These are phyloP conservation scores for Oostethus manadensis DNA, from an alignment of 2,113 vertebrate genomes.

Conservation along the genomic window DNA sequence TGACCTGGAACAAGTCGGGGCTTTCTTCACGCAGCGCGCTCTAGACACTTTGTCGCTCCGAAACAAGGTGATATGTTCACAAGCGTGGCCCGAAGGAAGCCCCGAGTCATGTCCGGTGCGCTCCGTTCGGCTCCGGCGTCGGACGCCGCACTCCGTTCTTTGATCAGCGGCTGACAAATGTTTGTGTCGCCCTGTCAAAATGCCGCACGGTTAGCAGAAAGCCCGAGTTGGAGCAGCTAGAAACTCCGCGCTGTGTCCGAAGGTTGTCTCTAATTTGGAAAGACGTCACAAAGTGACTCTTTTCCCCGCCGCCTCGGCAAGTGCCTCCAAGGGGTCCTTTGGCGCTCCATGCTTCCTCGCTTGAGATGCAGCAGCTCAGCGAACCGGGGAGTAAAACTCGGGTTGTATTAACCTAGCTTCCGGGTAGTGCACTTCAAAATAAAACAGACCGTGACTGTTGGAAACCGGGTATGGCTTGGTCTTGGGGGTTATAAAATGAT, in stretches of 20 bases:
- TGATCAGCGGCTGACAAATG: not conserved
- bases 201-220: conserved; percentile 20
- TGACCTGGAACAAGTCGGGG: conserved; percentile 17
- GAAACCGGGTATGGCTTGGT: too few relatives aligned
- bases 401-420: conserved; percentile 11
- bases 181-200: conserved; percentile 11
- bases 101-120: conserved; percentile 13
- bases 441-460: conserved; percentile 1
- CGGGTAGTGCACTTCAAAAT: conserved; percentile 29
- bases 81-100: not conserved
- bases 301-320: conserved; percentile 24
- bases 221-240: not conserved
- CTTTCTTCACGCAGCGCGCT: conserved; percentile 20
- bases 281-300: conserved; percentile 16
- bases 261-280: conserved; percentile 12
- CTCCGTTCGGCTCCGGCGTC: not conserved
- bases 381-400: conserved; percentile 3
- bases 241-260: not conserved
- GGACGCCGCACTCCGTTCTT: conserved; percentile 16
- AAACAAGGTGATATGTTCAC: conserved; percentile 11
- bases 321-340: conserved; percentile 50
- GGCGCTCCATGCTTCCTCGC: conserved; percentile 60
- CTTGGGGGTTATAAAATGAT: too few relatives aligned
- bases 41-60: conserved; percentile 3
- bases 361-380: conserved; percentile 39